Evolutionary conservation across 2,888 invertebrate species (phyloP), one percentile per base, ranked within the genome.

Genomic region (Netelia inedita): DNA sequence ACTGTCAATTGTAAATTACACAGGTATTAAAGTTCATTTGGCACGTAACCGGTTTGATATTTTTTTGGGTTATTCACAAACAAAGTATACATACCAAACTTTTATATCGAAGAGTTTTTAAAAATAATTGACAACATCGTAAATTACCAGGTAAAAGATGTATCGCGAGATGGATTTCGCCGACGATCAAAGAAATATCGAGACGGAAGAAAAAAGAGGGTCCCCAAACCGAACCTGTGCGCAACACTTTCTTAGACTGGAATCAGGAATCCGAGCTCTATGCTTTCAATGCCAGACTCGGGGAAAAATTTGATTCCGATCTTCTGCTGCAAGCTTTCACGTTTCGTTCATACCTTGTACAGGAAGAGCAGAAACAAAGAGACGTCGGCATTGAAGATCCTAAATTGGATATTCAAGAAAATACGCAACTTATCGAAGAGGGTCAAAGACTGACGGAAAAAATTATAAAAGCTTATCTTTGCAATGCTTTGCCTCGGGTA

Each of bases 181-280:
- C 97, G 41, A 96, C 96, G 6, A 93, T 97, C 86, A 94, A 93
- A 89, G 96, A 95, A 90, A 91, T 97, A 11, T 95, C 96, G 75
- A 94, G 90, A 9, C 96, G 96, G 8, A 95, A 96, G 89, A 94
- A 91, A 89, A 89, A 14, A n/a, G 83, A 73, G 88, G 93, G 87
- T 89, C 95, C 87, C 88, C 89, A 93, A 82, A 90, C 93, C 5
- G 91, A 92, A 28, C 90, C 92, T 35, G 94, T 94, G 0, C 94
- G 98, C 85, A 96, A 96, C 35, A 94, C 95, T 9, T 97, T 95
- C 91, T 88, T 96, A n/a, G 97, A 97, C 90, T 98, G 98, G 98
- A 98, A 98, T 92, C 96, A 97, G 89, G 96, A 97, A 89, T 96
- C 98, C 0, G 98, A 99, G 94, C 86, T 99, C 1, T 98, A 95